Evolutionary conservation across 2,888 invertebrate genomes (phyloP).

Genomic region (Synanthedon myopaeformis): DNA sequence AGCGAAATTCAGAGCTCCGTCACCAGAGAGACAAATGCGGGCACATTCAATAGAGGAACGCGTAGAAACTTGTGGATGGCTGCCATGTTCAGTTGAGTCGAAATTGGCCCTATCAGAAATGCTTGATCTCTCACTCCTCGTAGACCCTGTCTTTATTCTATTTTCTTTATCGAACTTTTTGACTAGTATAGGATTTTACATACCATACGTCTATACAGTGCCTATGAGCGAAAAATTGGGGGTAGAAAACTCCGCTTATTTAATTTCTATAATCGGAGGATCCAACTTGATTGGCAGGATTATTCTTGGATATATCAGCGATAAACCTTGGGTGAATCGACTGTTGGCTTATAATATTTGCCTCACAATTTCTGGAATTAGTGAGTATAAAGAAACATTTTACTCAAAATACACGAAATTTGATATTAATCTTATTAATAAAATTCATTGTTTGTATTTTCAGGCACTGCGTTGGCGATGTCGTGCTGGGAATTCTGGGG

Average conservation of each 20-base stretch:
- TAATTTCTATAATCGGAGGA: slow-evolving; percentile 85
- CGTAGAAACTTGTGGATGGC: slow-evolving; percentile 65
- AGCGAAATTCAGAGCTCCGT: slow-evolving; percentile 63
- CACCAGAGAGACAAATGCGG: slow-evolving; percentile 49
- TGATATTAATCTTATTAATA: no score
- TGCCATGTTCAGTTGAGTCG: slow-evolving; percentile 77
- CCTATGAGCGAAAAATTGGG: slow-evolving; percentile 77
- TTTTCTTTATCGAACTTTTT: slow-evolving; percentile 95
- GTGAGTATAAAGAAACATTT: slow-evolving; percentile 65
- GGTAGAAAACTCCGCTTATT: slow-evolving; percentile 74
- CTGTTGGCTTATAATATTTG: slow-evolving; percentile 90
- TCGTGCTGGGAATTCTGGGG: slow-evolving; percentile 79
- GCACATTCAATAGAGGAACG: slow-evolving; percentile 44
- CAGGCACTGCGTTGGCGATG: slow-evolving; percentile 85
- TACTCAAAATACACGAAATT: not conserved
- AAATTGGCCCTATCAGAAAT: slow-evolving; percentile 81
- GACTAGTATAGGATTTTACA: slow-evolving; percentile 94
- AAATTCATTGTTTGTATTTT: slow-evolving; percentile 9
- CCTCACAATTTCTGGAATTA: slow-evolving; percentile 88
- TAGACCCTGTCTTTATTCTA: slow-evolving; percentile 87
- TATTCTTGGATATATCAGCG: slow-evolving; percentile 86
- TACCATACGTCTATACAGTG: slow-evolving; percentile 90
- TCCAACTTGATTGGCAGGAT: slow-evolving; percentile 93
- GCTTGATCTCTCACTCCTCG: slow-evolving; percentile 87
- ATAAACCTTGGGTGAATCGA: slow-evolving; percentile 92